A percentile compares a stretch with the other conserved stretches of the same genome.
phyloP scores from a whole-genome alignment of 2,797 vertebrate genomes.

The Austrolebias charrua region DNA sequence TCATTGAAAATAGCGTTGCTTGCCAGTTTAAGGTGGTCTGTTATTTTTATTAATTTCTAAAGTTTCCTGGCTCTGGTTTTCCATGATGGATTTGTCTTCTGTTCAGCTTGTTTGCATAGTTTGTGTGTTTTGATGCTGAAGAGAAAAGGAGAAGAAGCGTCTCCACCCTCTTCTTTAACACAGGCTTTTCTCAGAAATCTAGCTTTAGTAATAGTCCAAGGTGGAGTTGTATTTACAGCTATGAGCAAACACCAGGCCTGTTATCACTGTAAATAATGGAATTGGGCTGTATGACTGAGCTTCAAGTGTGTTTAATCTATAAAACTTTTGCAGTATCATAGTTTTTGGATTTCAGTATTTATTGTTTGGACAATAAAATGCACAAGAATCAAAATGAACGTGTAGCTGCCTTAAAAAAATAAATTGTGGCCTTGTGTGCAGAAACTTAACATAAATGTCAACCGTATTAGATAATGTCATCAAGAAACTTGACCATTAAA shows the following conservation, averaged over 20 bases:
- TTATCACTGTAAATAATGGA: slow-evolving; percentile 44
- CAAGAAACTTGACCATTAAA: too few species aligned
- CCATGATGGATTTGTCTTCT: slow-evolving; percentile 14
- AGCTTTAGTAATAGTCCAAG: slow-evolving; percentile 59
- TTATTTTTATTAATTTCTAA: too few species aligned
- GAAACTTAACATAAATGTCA: not conserved
- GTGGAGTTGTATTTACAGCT: slow-evolving; percentile 56
- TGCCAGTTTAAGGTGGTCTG: not conserved
- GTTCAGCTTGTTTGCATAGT: slow-evolving; percentile 8
- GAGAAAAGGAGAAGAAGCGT: slow-evolving; percentile 58
- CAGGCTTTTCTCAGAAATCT: slow-evolving; percentile 65
- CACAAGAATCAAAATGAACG: not conserved
- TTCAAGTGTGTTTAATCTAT: slow-evolving; percentile 10
- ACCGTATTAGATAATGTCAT: too few species aligned
- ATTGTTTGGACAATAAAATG: not conserved
- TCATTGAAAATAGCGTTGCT: not conserved
- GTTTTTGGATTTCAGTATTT: slow-evolving; percentile 12
- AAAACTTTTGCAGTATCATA: not conserved
- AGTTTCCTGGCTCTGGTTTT: slow-evolving; percentile 2
- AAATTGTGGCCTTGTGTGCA: not conserved
- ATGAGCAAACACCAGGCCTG: slow-evolving; percentile 51
- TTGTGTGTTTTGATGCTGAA: slow-evolving; percentile 27
- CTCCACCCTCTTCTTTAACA: slow-evolving; percentile 47
- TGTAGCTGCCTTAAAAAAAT: too few species aligned
- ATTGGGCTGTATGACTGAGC: slow-evolving; percentile 3